Base-by-base conservation (phyloP, 92 coral and sea anemone species). In the Palythoa grandis region DNA sequence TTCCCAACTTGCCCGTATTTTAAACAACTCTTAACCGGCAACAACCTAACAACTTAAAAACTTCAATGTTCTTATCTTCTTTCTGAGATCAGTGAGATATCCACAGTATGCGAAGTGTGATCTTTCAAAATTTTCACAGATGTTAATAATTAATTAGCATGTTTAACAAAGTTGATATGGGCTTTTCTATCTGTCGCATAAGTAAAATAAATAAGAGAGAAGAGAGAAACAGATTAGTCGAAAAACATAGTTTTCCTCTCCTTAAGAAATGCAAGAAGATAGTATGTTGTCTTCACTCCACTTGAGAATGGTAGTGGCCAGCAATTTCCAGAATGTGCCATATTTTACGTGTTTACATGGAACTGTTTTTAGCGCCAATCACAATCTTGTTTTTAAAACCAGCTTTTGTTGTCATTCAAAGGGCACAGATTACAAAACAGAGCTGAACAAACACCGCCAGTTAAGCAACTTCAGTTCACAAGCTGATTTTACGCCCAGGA, bases 131-230 rank as follows among this genome's bases (percentile, higher is more conserved):
- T 11, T 39, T 22, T 40, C n/a, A 40, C 39, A 38, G 14, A 14
- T n/a, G 35, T 79, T 19, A 79, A 79, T 79, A 61, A 63, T 79
- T 79, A 35, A 79, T 63, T 4, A 65, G 58, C 16, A 19, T 22
- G 16, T 79, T 1, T 20, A 11, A 66, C 11, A 9, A 9, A 8
- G 14, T 23, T 12, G 2, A 7, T 37, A 60, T 60, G 14, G 17
- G 39, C 17, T 29, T 25, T 12, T 3, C 24, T 2, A 20, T 4
- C 16, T 4, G 74, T 12, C 47, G 19, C 17, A 58, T 14, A 58
- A 58, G 1, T 13, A 56, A 56, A 56, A 12, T 11, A 56, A 56
- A 9, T 12, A 9, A 56, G 61, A 12, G 15, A 12, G 15, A 7
- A 56, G 15, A 56, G 19, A 56, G 15, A 56, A 56, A 56, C 3